Conservation (phyloP, 2,888 invertebrate genomes). For the Rotaria macrura region DNA sequence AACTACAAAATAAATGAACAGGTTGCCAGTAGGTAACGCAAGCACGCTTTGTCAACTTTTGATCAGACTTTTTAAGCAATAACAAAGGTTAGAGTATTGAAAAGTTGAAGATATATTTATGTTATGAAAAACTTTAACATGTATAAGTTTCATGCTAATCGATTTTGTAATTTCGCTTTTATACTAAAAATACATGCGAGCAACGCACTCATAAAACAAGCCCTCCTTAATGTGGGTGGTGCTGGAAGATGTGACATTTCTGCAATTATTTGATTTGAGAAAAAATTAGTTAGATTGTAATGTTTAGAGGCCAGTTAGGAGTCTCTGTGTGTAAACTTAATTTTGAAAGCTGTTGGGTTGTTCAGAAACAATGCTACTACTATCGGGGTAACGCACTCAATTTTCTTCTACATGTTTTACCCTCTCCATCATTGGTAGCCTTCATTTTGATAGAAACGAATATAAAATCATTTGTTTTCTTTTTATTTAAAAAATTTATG, state of each 20-base stretch:
- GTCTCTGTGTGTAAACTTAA: not conserved
- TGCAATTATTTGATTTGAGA: not conserved
- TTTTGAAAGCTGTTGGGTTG: not conserved
- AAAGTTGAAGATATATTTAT: not conserved
- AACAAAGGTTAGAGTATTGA: not conserved
- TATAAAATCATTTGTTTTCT: too few species aligned
- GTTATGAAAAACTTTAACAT: not conserved
- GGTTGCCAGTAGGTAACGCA: not conserved
- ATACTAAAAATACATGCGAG: not conserved
- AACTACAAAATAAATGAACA: too few species aligned
- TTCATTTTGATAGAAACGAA: too few species aligned
- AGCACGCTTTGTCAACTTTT: not conserved
- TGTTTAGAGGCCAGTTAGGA: not conserved
- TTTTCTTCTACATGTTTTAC: too few species aligned
- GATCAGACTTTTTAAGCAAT: not conserved
- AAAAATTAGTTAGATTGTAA: not conserved
- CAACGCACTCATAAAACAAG: not conserved
- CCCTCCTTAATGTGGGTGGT: not conserved
- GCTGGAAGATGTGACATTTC: not conserved
- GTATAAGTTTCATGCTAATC: not conserved
- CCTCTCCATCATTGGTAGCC: too few species aligned
- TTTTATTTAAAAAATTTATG: too few species aligned
- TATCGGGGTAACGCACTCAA: not conserved
- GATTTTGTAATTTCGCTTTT: not conserved
- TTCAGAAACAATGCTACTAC: not conserved